phyloP scores from a whole-genome alignment of 2,888 invertebrate species.

The Oxycera nigricornis region DNA sequence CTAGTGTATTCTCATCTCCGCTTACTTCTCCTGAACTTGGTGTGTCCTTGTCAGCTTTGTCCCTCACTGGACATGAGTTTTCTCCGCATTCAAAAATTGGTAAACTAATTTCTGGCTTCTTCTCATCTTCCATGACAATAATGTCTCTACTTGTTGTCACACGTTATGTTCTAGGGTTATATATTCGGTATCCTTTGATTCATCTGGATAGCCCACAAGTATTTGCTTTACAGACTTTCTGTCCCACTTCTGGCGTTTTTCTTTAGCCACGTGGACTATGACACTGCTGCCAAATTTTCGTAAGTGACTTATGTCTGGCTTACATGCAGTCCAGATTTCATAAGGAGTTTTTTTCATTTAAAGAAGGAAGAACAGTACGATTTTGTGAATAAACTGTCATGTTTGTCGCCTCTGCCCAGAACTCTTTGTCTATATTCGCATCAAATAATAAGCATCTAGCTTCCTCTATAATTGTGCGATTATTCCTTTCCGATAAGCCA shows the following conservation, averaged over 20 bases:
- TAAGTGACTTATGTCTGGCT: slow-evolving; percentile 53
- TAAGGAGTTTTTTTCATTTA: slow-evolving; percentile 52
- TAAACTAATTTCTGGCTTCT: not conserved
- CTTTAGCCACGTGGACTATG: slow-evolving; percentile 55
- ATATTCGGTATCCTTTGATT: not conserved
- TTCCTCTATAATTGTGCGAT: too few species aligned
- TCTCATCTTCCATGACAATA: not conserved
- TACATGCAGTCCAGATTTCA: slow-evolving; percentile 55
- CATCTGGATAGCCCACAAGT: not conserved
- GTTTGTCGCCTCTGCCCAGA: too few species aligned
- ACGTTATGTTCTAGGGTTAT: not conserved
- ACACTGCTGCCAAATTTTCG: slow-evolving; percentile 56
- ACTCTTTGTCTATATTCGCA: too few species aligned
- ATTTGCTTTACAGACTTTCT: slow-evolving; percentile 47
- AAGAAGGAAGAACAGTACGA: slow-evolving; percentile 21
- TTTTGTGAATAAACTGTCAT: too few species aligned
- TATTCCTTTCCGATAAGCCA: slow-evolving; percentile 51
- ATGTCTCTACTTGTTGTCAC: not conserved
- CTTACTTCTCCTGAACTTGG: not conserved
- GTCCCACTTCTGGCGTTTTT: slow-evolving; percentile 53
- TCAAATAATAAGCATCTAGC: too few species aligned
- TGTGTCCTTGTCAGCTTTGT: not conserved
- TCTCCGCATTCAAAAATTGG: too few species aligned
- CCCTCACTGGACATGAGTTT: too few species aligned
- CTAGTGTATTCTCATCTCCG: too few species aligned